Conservation (phyloP, 2,888 invertebrate species). For the Geotrupes spiniger region DNA sequence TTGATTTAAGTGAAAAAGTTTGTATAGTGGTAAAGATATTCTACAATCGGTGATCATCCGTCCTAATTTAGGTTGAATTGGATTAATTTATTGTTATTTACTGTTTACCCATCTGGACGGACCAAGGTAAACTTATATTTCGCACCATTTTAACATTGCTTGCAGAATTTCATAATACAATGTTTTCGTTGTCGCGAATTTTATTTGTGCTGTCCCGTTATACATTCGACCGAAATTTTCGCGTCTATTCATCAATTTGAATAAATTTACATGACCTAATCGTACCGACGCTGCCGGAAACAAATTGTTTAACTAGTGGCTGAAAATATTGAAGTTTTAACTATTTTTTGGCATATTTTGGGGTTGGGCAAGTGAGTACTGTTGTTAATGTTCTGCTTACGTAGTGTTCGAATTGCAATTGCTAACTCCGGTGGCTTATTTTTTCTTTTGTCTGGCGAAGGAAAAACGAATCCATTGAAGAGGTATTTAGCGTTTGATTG, state of each 20-base stretch:
- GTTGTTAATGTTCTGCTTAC: slow-evolving; percentile 33
- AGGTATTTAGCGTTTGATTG: too few relatives aligned
- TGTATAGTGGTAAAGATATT: slow-evolving; percentile 43
- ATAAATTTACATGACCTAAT: too few relatives aligned
- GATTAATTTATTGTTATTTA: slow-evolving; percentile 49
- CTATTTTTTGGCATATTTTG: slow-evolving; percentile 31
- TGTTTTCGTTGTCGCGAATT: slow-evolving; percentile 17
- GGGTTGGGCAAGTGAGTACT: slow-evolving; percentile 38
- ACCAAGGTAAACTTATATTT: slow-evolving; percentile 65
- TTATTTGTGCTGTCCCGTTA: slow-evolving; percentile 15
- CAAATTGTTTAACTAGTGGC: too few relatives aligned
- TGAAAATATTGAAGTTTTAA: too few relatives aligned
- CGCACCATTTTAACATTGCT: slow-evolving; percentile 7
- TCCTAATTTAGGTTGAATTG: slow-evolving; percentile 44
- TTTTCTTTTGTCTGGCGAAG: too few relatives aligned
- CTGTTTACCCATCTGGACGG: slow-evolving; percentile 70
- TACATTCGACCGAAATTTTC: slow-evolving; percentile 4
- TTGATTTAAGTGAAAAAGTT: slow-evolving; percentile 50
- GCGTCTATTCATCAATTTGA: too few relatives aligned
- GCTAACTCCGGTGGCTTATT: slow-evolving; percentile 2
- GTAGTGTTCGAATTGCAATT: slow-evolving; percentile 33
- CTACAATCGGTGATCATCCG: slow-evolving; percentile 51
- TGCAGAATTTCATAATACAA: slow-evolving; percentile 16
- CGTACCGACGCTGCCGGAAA: too few relatives aligned
- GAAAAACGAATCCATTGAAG: too few relatives aligned